Conservation (phyloP, 2,888 invertebrate species). For the Unio delphinus region DNA sequence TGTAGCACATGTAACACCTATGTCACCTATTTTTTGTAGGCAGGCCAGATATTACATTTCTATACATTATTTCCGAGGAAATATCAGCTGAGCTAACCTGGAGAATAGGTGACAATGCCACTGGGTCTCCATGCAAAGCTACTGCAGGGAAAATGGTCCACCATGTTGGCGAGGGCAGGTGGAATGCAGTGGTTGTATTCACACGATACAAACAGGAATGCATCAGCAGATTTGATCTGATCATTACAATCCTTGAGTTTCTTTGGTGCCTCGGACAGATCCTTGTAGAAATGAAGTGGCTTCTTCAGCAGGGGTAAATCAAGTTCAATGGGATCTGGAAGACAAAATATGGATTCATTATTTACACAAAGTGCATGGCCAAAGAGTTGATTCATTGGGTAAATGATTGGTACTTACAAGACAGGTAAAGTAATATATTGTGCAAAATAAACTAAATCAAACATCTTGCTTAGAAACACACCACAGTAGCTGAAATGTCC, state of each 20-base stretch:
- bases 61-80: not conserved
- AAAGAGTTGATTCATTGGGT: too few relatives aligned
- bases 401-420: too few relatives aligned
- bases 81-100: conserved; percentile 42
- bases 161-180: conserved; percentile 72
- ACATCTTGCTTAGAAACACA: too few relatives aligned
- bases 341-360: not conserved
- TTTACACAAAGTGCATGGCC: too few relatives aligned
- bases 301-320: conserved; percentile 60
- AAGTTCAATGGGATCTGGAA: conserved; percentile 70
- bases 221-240: conserved; percentile 66
- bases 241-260: conserved; percentile 40
- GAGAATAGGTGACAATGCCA: conserved; percentile 64
- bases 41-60: too few relatives aligned
- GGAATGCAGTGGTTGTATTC: conserved; percentile 72
- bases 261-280: conserved; percentile 31
- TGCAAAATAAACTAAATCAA: too few relatives aligned
- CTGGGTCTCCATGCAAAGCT: conserved; percentile 67
- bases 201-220: conserved; percentile 70
- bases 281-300: conserved; percentile 52
- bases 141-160: conserved; percentile 72
- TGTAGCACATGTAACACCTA: too few relatives aligned
- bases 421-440: too few relatives aligned
- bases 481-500: too few relatives aligned
- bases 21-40: too few relatives aligned